These are phyloP conservation scores for Thalpophila matura DNA, from an alignment of 2,888 invertebrate genomes.

Conservation along the genomic window DNA sequence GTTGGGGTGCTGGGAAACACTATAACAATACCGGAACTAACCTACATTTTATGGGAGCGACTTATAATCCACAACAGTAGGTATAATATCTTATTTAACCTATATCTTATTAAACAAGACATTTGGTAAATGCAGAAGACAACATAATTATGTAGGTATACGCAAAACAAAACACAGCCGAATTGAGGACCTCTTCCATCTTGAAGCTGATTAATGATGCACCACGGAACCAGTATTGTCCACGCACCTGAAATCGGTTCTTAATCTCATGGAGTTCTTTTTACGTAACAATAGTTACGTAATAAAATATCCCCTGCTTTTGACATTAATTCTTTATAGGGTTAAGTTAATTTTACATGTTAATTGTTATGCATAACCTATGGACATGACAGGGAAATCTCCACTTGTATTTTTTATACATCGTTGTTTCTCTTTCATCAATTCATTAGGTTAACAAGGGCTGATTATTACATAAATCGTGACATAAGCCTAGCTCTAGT, in stretches of 20 bases:
- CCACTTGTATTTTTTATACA: not conserved
- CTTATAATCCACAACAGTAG: no score
- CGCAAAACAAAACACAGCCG: not conserved
- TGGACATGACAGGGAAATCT: conserved; percentile 14
- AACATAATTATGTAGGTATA: no score
- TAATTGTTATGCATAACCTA: not conserved
- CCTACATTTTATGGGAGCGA: not conserved
- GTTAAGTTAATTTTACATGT: not conserved
- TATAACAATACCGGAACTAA: not conserved
- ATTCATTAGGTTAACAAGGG: not conserved
- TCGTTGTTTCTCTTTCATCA: conserved; percentile 3
- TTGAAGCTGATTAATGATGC: not conserved
- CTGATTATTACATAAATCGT: not conserved
- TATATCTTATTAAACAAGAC: no score
- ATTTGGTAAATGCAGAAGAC: not conserved
- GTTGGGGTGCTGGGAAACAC: not conserved
- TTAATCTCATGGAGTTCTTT: conserved; percentile 24
- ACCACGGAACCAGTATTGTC: not conserved
- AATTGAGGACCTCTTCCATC: not conserved
- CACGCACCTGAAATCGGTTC: conserved; percentile 9
- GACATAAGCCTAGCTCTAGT: not conserved
- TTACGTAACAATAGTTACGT: conserved; percentile 25
- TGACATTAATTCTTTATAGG: conserved; percentile 40
- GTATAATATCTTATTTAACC: no score
- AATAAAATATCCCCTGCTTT: conserved; percentile 18